Conservation (phyloP, 2,888 invertebrate genomes). For the Apeira syringaria region DNA sequence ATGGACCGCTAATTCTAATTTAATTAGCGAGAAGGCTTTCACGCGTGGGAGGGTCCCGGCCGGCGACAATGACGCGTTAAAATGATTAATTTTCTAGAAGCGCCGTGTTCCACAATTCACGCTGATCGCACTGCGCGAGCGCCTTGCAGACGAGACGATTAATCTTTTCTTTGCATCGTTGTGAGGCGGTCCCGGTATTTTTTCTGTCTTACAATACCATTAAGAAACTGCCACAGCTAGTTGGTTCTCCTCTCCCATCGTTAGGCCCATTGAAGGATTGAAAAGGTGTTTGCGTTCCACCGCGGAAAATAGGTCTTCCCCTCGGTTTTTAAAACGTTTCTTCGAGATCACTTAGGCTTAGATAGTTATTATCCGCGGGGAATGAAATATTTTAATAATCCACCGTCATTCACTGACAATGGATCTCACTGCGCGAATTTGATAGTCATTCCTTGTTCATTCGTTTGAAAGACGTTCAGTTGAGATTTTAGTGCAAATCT, state of each 20-base stretch:
- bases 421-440: slow-evolving; percentile 60
- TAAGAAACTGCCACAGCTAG: slow-evolving; percentile 80
- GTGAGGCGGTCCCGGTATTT: slow-evolving; percentile 74
- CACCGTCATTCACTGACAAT: slow-evolving; percentile 78
- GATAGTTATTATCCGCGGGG: slow-evolving; percentile 76
- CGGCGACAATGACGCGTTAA: slow-evolving; percentile 78
- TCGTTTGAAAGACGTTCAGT: slow-evolving; percentile 51
- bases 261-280: slow-evolving; percentile 76
- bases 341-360: slow-evolving; percentile 78
- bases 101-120: slow-evolving; percentile 44
- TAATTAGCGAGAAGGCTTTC: slow-evolving; percentile 74
- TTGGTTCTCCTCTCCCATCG: slow-evolving; percentile 70
- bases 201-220: slow-evolving; percentile 81
- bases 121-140: slow-evolving; percentile 37
- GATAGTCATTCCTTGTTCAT: slow-evolving; percentile 74
- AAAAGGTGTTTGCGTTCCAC: slow-evolving; percentile 82
- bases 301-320: slow-evolving; percentile 77
- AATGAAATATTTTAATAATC: slow-evolving; percentile 79
- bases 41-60: slow-evolving; percentile 61
- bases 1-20: slow-evolving; percentile 75
- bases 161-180: slow-evolving; percentile 81
- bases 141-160: slow-evolving; percentile 66
- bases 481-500: slow-evolving; percentile 43
- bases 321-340: slow-evolving; percentile 68
- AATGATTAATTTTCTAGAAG: slow-evolving; percentile 79